Percentiles rank a stretch among this genome's conserved stretches.
phyloP scores from a whole-genome alignment of 1,140 invertebrate species.

The Euschistus heros region DNA sequence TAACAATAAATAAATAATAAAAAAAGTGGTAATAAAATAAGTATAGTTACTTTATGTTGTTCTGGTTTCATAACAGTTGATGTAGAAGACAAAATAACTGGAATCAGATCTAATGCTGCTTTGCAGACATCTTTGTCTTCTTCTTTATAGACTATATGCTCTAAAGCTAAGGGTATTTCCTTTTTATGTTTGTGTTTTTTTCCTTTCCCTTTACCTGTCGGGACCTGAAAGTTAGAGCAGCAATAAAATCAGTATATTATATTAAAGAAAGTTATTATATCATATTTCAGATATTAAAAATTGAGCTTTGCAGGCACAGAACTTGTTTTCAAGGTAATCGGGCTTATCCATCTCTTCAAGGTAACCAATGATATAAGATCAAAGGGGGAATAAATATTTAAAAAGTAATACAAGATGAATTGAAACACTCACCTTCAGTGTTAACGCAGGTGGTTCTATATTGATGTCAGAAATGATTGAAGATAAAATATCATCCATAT shows the following conservation, averaged over 20 bases:
- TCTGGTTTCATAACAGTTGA: neutral
- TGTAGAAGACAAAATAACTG: neutral
- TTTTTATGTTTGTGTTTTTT: neutral
- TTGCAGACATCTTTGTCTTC: neutral
- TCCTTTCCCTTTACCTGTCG: neutral
- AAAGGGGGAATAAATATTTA: neutral
- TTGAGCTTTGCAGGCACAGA: neutral
- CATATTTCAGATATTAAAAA: neutral
- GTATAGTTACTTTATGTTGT: neutral
- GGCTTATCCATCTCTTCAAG: neutral
- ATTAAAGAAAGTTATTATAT: neutral
- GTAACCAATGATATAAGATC: neutral
- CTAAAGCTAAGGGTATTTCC: neutral
- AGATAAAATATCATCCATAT: neutral
- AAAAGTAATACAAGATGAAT: neutral
- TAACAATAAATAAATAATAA: neutral
- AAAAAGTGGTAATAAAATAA: neutral
- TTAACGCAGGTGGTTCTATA: neutral
- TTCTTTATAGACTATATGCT: neutral
- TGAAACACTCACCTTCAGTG: neutral
- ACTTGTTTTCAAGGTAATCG: neutral
- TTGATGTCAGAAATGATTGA: neutral
- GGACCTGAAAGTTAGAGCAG: neutral
- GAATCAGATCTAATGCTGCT: neutral
- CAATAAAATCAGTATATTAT: neutral